phyloP scores from a whole-genome alignment of 2,113 vertebrate species.

The Forbesichthys agassizii region DNA sequence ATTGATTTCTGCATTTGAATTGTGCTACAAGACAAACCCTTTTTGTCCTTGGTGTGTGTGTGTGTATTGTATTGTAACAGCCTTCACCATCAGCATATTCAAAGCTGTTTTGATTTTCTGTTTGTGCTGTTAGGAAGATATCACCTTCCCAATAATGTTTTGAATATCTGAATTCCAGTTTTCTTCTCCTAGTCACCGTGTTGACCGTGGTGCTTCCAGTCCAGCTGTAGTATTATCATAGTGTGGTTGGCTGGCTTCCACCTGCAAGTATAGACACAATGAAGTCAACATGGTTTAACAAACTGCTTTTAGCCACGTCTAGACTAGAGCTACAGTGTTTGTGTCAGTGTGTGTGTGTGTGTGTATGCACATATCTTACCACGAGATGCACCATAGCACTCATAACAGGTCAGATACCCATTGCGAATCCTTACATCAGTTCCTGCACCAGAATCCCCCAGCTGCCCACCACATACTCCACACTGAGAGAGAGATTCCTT shows the following conservation, averaged over 20 bases:
- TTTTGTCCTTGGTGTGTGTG: background rate
- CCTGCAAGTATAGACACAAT: slow-evolving; percentile 72
- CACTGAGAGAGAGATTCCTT: slow-evolving; percentile 75
- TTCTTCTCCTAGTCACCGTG: slow-evolving; percentile 12
- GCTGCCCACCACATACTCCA: slow-evolving; percentile 88
- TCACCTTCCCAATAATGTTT: slow-evolving; percentile 1
- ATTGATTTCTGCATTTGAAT: slow-evolving; percentile 23
- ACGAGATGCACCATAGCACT: slow-evolving; percentile 90
- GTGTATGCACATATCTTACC: slow-evolving; percentile 76
- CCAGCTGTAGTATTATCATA: slow-evolving; percentile 79
- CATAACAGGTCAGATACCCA: slow-evolving; percentile 90
- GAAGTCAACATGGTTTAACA: background rate
- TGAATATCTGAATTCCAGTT: background rate
- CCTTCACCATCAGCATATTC: background rate
- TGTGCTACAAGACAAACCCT: slow-evolving; percentile 53
- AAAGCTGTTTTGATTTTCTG: slow-evolving; percentile 44
- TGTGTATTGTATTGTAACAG: background rate
- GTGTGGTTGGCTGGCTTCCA: slow-evolving; percentile 93
- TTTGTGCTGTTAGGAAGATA: background rate
- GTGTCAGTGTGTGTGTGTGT: background rate
- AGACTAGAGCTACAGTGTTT: background rate
- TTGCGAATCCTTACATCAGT: slow-evolving; percentile 95
- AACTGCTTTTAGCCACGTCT: background rate
- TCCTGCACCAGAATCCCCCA: slow-evolving; percentile 87
- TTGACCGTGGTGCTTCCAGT: slow-evolving; percentile 35